Evolutionary conservation across 1,140 invertebrate species (phyloP), one percentile per base, ranked within the genome.

Genomic region (Cotesia glomerata): DNA sequence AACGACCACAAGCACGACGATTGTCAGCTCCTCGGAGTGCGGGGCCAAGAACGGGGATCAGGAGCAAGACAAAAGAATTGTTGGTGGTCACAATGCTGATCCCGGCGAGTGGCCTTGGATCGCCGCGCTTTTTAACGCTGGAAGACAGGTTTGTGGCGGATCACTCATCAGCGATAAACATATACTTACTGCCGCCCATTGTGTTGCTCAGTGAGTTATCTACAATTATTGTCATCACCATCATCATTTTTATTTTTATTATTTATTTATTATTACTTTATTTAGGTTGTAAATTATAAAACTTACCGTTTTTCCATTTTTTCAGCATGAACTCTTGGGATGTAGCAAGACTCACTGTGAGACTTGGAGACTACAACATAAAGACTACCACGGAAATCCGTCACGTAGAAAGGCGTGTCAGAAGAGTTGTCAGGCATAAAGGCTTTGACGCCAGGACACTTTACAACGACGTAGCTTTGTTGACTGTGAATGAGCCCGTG

Each of bases 151-250:
- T 84, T 97, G 96, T 82, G 96, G 95, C 1, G 96, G 95, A 5
- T 94, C 95, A 0, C 88, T 97, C 13, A 94, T 97, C 59, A 94
- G 95, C 79, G 89, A 92, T 58, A 86, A 80, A 39, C 96, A 96
- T 82, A 92, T 97, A 34, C 86, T 98, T 0, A 94, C 95, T 1
- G 96, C 96, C 1, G 95, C 96, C 11, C 96, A 98, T 86, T 98
- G 96, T 82, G 93, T 96, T 54, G 94, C 94, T 39, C 92, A 95
- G 94, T 95, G 89, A 91, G 91, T 90, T 35, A 18, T 64, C 32
- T 13, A 59, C n/a, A 34, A n/a, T 18, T 54, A 63, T 49, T 65
- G 54, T 36, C 7, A 51, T 64, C 11, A 45, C 14, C 13, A 9
- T 13, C 13, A 14, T 34, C 7, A 14, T 68, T 14, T 59, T 39